phyloP scores from a whole-genome alignment of 2,888 invertebrate species.

The Papilio protenor region DNA sequence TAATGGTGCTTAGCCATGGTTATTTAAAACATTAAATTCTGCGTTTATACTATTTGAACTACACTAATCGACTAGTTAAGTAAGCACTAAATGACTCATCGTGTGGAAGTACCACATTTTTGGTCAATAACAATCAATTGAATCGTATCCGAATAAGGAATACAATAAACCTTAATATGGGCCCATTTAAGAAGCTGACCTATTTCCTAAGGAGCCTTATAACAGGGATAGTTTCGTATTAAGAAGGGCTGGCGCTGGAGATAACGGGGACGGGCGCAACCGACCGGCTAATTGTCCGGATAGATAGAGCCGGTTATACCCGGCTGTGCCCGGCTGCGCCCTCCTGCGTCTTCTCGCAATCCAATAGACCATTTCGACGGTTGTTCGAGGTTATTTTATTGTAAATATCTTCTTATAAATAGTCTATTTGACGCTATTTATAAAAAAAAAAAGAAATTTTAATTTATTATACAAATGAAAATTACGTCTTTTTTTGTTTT shows the following conservation, averaged over 20 bases:
- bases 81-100: no score
- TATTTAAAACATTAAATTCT: no score
- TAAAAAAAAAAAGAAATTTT: no score
- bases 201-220: conserved; percentile 59
- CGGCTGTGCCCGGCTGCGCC: conserved; percentile 44
- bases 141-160: conserved; percentile 45
- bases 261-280: conserved; percentile 66
- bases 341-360: conserved; percentile 30
- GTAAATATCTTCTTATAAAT: neutral
- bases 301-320: conserved; percentile 59
- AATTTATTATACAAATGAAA: neutral
- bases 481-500: neutral
- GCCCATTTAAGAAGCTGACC: conserved; percentile 56
- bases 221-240: conserved; percentile 67
- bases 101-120: neutral
- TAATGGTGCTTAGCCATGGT: no score
- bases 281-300: conserved; percentile 73
- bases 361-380: conserved; percentile 25
- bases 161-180: conserved; percentile 52
- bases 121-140: conserved; percentile 51
- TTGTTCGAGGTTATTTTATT: conserved; percentile 16
- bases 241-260: conserved; percentile 72
- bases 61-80: no score
- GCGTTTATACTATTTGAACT: no score
- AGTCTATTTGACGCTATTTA: neutral